Percentiles rank a stretch among this genome's conserved stretches.
These are phyloP conservation scores for Isichthys henryi DNA, from an alignment of 2,113 vertebrate species.

Conservation along the genomic window DNA sequence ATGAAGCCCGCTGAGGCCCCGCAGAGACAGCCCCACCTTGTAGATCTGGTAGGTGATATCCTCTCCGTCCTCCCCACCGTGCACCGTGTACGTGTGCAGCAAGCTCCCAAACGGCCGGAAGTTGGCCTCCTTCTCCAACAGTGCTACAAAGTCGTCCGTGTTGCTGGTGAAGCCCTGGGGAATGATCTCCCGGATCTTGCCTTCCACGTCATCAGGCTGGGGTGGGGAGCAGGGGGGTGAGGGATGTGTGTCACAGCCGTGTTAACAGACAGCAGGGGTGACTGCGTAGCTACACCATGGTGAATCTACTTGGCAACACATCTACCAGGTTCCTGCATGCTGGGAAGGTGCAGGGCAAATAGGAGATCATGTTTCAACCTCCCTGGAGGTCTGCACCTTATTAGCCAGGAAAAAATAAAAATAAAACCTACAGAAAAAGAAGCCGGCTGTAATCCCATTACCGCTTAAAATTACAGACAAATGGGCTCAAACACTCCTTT, in stretches of 20 bases:
- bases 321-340: neutral
- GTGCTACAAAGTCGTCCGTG: constrained; percentile 83
- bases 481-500: neutral
- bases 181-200: constrained; percentile 85
- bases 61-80: constrained; percentile 81
- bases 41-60: constrained; percentile 86
- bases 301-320: neutral
- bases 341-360: neutral
- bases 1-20: neutral
- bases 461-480: neutral
- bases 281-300: neutral
- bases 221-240: neutral
- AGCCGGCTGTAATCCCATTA: neutral
- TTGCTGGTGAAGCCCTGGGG: constrained; percentile 85
- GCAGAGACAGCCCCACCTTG: constrained; percentile 62
- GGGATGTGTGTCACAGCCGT: neutral
- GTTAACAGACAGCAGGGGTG: neutral
- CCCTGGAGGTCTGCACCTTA: neutral
- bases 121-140: constrained; percentile 90
- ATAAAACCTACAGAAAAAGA: neutral
- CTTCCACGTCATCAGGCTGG: constrained; percentile 86
- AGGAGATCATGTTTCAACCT: neutral
- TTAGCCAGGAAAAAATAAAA: neutral
- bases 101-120: constrained; percentile 88
- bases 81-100: constrained; percentile 80